phyloP scores from a whole-genome alignment of 2,113 vertebrate genomes.

The Myocastor coypus region DNA sequence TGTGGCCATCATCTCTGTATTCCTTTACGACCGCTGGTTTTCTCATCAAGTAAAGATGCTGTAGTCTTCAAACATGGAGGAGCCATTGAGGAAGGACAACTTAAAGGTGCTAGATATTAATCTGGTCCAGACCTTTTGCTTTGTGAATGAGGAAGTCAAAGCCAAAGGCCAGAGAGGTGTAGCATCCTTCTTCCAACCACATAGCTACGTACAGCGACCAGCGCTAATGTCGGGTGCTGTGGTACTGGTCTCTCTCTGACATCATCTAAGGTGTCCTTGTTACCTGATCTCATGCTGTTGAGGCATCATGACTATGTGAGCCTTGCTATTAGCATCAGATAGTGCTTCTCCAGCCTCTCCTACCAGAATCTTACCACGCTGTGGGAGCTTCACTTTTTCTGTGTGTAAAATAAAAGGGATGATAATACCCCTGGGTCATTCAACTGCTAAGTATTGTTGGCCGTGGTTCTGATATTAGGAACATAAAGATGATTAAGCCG shows the following conservation, averaged over 20 bases:
- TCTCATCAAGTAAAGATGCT: background rate
- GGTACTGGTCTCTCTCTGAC: background rate
- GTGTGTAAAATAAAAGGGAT: background rate
- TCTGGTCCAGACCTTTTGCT: background rate
- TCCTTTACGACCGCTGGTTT: background rate
- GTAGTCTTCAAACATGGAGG: background rate
- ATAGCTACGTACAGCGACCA: background rate
- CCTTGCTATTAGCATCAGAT: background rate
- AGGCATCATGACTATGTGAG: background rate
- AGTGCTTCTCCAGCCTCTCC: background rate
- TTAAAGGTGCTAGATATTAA: background rate
- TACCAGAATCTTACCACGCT: background rate
- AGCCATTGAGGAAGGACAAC: background rate
- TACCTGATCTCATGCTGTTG: background rate
- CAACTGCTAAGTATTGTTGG: background rate
- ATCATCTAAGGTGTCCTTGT: background rate
- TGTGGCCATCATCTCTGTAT: background rate
- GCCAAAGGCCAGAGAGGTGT: background rate
- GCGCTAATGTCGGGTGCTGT: background rate
- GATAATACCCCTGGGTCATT: background rate
- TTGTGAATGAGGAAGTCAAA: background rate
- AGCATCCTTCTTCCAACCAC: background rate
- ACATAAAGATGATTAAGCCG: background rate
- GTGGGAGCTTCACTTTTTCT: background rate
- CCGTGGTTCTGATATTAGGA: background rate